Conservation (phyloP, 2,797 vertebrate species). For the Falco berigora region DNA sequence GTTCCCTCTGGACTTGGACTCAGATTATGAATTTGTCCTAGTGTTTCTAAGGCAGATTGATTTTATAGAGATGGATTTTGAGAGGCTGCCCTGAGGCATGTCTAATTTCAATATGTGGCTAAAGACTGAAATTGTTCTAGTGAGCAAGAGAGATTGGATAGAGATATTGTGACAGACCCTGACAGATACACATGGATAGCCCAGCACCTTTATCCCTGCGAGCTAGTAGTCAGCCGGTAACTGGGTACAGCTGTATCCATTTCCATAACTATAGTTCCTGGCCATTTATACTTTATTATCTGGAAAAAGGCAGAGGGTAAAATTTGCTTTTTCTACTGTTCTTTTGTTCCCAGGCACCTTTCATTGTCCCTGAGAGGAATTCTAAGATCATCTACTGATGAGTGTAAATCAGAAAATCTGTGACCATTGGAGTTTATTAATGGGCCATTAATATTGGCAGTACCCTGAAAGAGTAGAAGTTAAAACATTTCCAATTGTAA, state of each 20-base stretch:
- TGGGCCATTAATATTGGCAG: not conserved
- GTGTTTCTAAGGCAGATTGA: not conserved
- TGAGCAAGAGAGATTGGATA: not conserved
- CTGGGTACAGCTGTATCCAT: not conserved
- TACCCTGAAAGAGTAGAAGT: not conserved
- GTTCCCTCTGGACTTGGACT: not conserved
- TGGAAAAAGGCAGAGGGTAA: not conserved
- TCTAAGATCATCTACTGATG: not conserved
- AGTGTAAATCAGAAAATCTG: not conserved
- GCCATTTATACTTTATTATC: not conserved
- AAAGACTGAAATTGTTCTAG: not conserved
- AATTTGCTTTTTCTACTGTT: not conserved
- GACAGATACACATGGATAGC: not conserved
- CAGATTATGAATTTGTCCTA: not conserved
- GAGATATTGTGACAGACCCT: not conserved
- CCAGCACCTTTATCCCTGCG: not conserved
- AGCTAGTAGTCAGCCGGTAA: not conserved
- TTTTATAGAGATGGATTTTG: not conserved
- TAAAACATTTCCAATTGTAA: not conserved
- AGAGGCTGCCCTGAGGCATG: not conserved
- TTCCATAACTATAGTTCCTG: not conserved
- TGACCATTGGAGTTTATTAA: not conserved
- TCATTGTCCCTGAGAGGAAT: not conserved
- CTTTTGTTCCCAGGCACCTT: not conserved
- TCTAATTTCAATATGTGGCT: not conserved